A percentile compares a stretch with the other conserved stretches of the same genome.
These are phyloP conservation scores for Agrochola circellaris DNA, from an alignment of 2,888 invertebrate genomes.

Conservation along the genomic window DNA sequence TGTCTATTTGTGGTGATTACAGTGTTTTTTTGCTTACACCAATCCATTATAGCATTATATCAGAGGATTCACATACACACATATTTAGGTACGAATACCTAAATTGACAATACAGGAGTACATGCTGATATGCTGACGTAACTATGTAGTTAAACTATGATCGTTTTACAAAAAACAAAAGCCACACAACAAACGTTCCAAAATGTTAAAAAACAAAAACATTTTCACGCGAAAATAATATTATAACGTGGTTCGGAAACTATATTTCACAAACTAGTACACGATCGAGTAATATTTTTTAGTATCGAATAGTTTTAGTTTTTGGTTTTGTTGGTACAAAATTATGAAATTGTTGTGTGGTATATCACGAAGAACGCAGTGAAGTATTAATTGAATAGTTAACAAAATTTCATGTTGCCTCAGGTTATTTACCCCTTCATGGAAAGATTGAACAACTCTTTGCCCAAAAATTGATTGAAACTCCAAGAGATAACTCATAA, in stretches of 20 bases:
- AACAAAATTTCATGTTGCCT: background rate
- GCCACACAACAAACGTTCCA: background rate
- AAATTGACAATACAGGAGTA: background rate
- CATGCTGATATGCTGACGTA: background rate
- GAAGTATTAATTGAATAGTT: conserved; percentile 24
- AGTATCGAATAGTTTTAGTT: conserved; percentile 16
- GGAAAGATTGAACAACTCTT: conserved; percentile 17
- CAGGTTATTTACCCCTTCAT: background rate
- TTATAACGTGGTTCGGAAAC: background rate
- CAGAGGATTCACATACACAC: background rate
- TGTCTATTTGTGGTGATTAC: background rate
- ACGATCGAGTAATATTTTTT: conserved; percentile 17
- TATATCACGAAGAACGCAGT: conserved; percentile 3
- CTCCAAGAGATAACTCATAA: conserved; percentile 16
- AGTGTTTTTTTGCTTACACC: background rate
- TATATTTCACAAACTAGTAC: conserved; percentile 6
- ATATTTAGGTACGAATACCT: background rate
- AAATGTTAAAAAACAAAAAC: conserved; percentile 1
- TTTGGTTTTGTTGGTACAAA: background rate
- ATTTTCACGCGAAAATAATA: conserved; percentile 1
- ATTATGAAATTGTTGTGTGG: conserved; percentile 1
- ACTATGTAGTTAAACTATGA: background rate
- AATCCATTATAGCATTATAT: background rate
- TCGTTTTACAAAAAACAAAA: background rate
- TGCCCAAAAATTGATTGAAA: conserved; percentile 23